These are phyloP conservation scores for Hippocampus mohnikei DNA, from an alignment of 2,113 vertebrate species.

Conservation along the genomic window DNA sequence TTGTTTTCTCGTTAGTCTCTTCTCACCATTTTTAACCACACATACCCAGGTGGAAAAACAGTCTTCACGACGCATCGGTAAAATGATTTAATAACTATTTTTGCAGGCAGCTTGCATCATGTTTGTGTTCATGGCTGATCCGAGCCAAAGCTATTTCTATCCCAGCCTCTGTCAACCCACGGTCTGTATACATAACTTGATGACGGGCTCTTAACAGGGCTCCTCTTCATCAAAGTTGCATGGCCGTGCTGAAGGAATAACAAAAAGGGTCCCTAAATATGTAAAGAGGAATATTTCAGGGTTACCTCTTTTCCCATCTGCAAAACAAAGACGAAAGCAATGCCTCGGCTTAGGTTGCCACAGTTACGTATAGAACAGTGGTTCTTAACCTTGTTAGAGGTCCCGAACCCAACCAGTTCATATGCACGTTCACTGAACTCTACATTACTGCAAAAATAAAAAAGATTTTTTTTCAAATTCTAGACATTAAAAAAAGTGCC, in stretches of 20 bases:
- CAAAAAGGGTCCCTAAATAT: constrained; percentile 38
- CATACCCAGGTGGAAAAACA: background rate
- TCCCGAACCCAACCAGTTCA: too few species aligned
- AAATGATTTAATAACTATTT: constrained; percentile 7
- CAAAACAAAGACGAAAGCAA: constrained; percentile 4
- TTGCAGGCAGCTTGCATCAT: constrained; percentile 20
- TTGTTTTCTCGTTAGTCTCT: too few species aligned
- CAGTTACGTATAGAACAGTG: background rate
- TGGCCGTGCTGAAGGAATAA: constrained; percentile 28
- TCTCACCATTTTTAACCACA: background rate
- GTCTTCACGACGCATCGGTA: background rate
- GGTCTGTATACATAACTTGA: constrained; percentile 24
- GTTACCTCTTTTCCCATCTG: constrained; percentile 12
- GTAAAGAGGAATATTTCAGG: constrained; percentile 17
- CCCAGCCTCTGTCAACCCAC: constrained; percentile 23
- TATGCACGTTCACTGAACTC: too few species aligned
- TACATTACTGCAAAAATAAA: too few species aligned
- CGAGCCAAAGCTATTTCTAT: constrained; percentile 36
- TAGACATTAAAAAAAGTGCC: too few species aligned
- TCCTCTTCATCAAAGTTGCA: constrained; percentile 55
- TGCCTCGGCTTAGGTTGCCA: background rate
- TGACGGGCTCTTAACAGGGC: constrained; percentile 36
- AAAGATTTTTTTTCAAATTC: too few species aligned
- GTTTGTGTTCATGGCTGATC: constrained; percentile 6
- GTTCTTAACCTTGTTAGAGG: too few species aligned